Conservation (phyloP, 92 coral and sea anemone genomes). For the Epizoanthus stellaris region DNA sequence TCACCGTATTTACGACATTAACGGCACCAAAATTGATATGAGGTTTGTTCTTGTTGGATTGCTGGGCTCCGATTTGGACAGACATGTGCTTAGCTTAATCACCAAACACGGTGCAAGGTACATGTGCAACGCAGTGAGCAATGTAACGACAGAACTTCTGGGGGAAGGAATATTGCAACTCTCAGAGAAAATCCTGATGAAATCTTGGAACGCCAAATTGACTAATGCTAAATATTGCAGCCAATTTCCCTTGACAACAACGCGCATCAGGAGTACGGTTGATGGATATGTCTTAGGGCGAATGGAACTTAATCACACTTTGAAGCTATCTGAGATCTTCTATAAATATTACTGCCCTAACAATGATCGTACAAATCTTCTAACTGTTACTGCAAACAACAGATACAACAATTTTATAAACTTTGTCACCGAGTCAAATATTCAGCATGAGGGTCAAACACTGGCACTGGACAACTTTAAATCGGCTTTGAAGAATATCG, state of each 20-base stretch:
- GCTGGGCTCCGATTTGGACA: slow-evolving; percentile 35
- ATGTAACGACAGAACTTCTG: slow-evolving; percentile 6
- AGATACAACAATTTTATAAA: slow-evolving; percentile 32
- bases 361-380: background rate
- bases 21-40: slow-evolving; percentile 39
- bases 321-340: slow-evolving; percentile 51
- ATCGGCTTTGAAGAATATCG: background rate
- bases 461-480: background rate
- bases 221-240: slow-evolving; percentile 18
- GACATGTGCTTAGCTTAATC: background rate
- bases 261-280: slow-evolving; percentile 51
- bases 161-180: slow-evolving; percentile 17
- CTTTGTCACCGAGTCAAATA: slow-evolving; percentile 9
- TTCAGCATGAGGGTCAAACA: background rate
- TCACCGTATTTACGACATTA: slow-evolving; percentile 20
- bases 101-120: background rate
- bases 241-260: slow-evolving; percentile 12
- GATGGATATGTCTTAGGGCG: slow-evolving; percentile 61
- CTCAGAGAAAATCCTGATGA: slow-evolving; percentile 27
- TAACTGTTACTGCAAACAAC: slow-evolving; percentile 7
- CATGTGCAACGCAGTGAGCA: background rate
- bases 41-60: slow-evolving; percentile 63
- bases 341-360: slow-evolving; percentile 57
- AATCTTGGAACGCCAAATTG: slow-evolving; percentile 42
- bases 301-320: background rate